Evolutionary conservation across 2,113 vertebrate genomes (phyloP).

Genomic region (Ailuropoda melanoleuca): DNA sequence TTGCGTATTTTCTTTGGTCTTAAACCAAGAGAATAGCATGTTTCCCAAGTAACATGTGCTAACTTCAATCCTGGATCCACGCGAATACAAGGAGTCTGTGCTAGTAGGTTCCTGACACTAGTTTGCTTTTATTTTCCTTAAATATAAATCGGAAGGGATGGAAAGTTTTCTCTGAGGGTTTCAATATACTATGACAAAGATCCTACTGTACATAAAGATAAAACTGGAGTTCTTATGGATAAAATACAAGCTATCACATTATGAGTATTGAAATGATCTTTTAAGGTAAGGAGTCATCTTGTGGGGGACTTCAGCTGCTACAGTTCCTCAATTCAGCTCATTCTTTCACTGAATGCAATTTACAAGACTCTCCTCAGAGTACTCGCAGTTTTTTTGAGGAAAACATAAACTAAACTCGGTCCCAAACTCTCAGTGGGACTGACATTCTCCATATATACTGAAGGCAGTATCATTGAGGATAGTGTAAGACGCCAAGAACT

Average conservation of each 20-base stretch:
- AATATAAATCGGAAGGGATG: background rate
- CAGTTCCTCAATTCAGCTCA: background rate
- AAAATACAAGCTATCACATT: background rate
- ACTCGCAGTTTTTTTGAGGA: background rate
- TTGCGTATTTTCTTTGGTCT: background rate
- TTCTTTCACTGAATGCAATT: background rate
- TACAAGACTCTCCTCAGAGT: background rate
- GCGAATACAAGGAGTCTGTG: background rate
- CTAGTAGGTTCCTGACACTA: background rate
- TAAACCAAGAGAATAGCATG: background rate
- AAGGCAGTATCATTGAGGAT: background rate
- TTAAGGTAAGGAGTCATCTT: background rate
- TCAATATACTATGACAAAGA: background rate
- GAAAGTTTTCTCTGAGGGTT: background rate
- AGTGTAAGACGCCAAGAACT: background rate
- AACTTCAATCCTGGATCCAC: background rate
- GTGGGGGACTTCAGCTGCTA: background rate
- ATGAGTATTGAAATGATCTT: background rate
- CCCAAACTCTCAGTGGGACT: background rate
- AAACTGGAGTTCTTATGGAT: background rate
- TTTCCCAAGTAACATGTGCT: background rate
- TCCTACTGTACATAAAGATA: background rate
- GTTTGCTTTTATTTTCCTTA: background rate
- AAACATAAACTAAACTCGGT: constrained; percentile 8
- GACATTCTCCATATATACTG: background rate